Percentiles rank a stretch among this genome's conserved stretches.
phyloP scores from a whole-genome alignment of 2,113 vertebrate genomes.

The Galbula dea region DNA sequence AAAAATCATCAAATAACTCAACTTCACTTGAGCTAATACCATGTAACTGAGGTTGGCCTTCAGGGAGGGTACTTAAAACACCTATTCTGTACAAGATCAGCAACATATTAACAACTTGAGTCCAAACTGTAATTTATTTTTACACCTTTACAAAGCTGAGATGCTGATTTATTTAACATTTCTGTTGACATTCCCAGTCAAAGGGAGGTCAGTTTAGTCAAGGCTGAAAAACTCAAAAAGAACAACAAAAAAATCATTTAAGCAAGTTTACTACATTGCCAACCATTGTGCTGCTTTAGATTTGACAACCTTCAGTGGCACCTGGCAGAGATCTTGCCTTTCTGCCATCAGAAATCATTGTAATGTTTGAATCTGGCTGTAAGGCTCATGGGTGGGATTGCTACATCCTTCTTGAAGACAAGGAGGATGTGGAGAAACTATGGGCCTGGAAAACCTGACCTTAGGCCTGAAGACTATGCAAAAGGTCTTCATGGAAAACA shows the following conservation, averaged over 20 bases:
- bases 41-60: background rate
- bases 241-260: background rate
- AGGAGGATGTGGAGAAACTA: background rate
- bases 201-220: background rate
- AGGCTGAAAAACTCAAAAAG: constrained; percentile 7
- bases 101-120: background rate
- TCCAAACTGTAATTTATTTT: constrained; percentile 5
- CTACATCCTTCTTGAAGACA: background rate
- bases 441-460: background rate
- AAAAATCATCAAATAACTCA: background rate
- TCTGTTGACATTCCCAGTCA: background rate
- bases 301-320: background rate
- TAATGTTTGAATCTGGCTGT: background rate
- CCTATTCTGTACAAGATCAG: background rate
- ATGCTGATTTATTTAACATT: background rate
- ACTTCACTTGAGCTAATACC: background rate
- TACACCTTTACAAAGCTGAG: background rate
- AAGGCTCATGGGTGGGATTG: background rate
- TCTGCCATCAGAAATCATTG: background rate
- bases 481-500: accelerated
- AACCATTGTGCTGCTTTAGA: constrained; percentile 9
- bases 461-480: background rate
- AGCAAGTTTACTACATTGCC: background rate
- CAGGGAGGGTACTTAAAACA: background rate
- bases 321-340: background rate